phyloP scores from a whole-genome alignment of 2,888 invertebrate genomes.

The Fragum whitleyi region DNA sequence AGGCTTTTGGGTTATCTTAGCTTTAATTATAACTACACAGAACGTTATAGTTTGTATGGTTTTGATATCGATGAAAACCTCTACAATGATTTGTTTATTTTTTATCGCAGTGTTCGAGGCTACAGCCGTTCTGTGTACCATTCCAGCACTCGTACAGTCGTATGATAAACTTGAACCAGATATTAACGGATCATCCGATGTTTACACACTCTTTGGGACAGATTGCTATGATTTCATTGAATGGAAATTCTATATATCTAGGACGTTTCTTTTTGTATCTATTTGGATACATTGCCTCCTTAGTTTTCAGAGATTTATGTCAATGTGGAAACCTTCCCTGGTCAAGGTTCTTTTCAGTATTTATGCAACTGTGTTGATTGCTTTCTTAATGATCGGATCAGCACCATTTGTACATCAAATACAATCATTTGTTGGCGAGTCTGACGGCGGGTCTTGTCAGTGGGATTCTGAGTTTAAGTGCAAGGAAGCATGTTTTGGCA shows the following conservation, averaged over 20 bases:
- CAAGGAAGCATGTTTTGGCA: background rate
- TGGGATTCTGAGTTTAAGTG: background rate
- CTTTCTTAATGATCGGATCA: background rate
- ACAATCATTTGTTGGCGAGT: too few relatives aligned
- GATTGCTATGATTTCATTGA: background rate
- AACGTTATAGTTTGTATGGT: background rate
- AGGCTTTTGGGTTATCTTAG: background rate
- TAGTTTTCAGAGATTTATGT: background rate
- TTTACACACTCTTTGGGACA: background rate
- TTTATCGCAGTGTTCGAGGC: background rate
- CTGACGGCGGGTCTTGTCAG: background rate
- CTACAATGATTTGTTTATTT: background rate
- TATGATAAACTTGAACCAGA: background rate
- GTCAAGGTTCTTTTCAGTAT: background rate
- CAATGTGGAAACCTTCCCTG: background rate
- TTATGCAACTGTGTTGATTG: background rate
- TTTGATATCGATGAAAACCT: background rate
- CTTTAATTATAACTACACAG: background rate
- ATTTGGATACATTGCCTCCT: constrained; percentile 7
- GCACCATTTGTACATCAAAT: background rate
- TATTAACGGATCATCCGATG: background rate
- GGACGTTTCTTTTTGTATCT: background rate
- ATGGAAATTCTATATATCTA: background rate
- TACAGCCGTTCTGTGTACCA: background rate
- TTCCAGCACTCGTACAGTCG: background rate